Evolutionary conservation across 2,113 vertebrate genomes (phyloP), one percentile per base, ranked within the genome.

Genomic region (Trogon surrucura): DNA sequence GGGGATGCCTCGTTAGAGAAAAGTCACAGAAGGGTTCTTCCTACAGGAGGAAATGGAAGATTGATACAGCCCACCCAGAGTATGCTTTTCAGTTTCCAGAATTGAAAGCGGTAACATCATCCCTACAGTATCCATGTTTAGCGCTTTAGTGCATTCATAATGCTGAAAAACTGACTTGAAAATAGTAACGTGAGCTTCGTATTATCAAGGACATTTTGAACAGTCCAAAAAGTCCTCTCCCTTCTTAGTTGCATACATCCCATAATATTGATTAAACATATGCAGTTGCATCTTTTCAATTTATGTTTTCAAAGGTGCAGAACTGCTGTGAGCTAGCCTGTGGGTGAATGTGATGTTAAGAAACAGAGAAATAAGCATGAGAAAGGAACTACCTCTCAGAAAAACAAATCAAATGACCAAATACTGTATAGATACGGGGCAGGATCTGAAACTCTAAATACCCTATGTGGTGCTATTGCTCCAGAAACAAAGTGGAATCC

Each of bases 51-150:
- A 51, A 10, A 61, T 50, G 27, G 10, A 85, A 60, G 11, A 60
- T 14, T 0, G 0, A 48, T 29, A 12, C 18, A 34, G 29, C 9
- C 10, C 20, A 26, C 15, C 6, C 19, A 67, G 4, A 61, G 19
- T n/a, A 41, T 2, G 2, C 1, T 71, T 91, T 62, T 22, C 16
- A 36, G 11, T 70, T 83, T 19, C 16, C 23, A 62, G 77, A 89
- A 56, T 45, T 10, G 51, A 45, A 54, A 32, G 9, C 47, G 8
- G 23, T 53, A 48, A 8, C 3, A 66, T 47, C 14, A 69, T 72
- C 5, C 21, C 7, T 36, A 41, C 13, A 34, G 4, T 41, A 62
- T 10, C 9, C 27, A 8, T 34, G 10, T 70, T 78, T 74, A 78
- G 15, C 32, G 11, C 5, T 61, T 83, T 66, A 7, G 10, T 81